phyloP scores from a whole-genome alignment of 2,888 invertebrate genomes.

The Dexiosoma caninum region DNA sequence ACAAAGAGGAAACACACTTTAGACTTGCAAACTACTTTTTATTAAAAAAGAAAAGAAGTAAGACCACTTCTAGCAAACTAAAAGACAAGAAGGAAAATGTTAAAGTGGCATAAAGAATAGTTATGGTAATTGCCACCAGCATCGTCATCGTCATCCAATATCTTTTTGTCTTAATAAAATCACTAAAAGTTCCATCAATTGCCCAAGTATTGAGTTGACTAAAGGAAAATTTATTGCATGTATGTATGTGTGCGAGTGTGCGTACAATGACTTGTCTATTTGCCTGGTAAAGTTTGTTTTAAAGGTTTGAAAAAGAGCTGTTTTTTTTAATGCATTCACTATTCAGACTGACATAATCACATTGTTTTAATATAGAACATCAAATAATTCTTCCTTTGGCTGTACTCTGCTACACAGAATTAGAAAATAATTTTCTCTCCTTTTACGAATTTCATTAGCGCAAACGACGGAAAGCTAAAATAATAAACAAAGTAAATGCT shows the following conservation, averaged over 20 bases:
- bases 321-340: constrained; percentile 52
- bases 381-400: constrained; percentile 27
- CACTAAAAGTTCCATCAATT: constrained; percentile 37
- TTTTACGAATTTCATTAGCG: not conserved
- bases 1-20: constrained; percentile 8
- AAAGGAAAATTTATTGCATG: not conserved
- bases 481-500: no score
- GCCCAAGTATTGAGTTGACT: constrained; percentile 5
- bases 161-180: constrained; percentile 51
- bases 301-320: constrained; percentile 3
- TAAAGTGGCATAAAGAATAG: constrained; percentile 39
- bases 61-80: not conserved
- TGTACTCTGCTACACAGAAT: not conserved
- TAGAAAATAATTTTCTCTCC: not conserved
- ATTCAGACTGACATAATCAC: constrained; percentile 46
- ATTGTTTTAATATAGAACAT: constrained; percentile 58
- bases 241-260: not conserved
- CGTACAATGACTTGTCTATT: not conserved
- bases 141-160: constrained; percentile 31
- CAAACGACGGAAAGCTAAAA: no score
- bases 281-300: not conserved
- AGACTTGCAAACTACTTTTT: constrained; percentile 23
- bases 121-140: constrained; percentile 56
- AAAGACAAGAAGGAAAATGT: not conserved
- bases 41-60: not conserved